Percentiles rank a stretch among this genome's conserved stretches.
phyloP scores from a whole-genome alignment of 2,113 vertebrate species.

The Chaetops frenatus region DNA sequence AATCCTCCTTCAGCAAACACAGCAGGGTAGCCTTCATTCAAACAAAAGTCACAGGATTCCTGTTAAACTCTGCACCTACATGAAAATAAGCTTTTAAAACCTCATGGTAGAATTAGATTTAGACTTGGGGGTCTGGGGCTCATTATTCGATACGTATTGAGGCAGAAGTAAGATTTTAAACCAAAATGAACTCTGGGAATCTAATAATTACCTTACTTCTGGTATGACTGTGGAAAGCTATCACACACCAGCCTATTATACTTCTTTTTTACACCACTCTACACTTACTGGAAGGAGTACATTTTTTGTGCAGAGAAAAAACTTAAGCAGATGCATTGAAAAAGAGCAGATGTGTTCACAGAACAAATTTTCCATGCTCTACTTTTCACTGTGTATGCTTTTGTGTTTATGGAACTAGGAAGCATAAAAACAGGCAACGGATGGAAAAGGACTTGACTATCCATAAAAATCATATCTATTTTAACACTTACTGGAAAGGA shows the following conservation, averaged over 20 bases:
- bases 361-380: slow-evolving; percentile 26
- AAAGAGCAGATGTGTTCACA: slow-evolving; percentile 26
- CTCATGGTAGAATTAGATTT: slow-evolving; percentile 50
- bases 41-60: slow-evolving; percentile 24
- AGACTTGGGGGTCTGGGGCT: not conserved
- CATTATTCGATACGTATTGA: slow-evolving; percentile 59
- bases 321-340: slow-evolving; percentile 9
- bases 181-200: slow-evolving; percentile 48
- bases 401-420: not conserved
- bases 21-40: slow-evolving; percentile 15
- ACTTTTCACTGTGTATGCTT: not conserved
- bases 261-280: not conserved
- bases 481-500: not conserved
- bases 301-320: slow-evolving; percentile 9
- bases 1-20: slow-evolving; percentile 30
- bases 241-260: not conserved
- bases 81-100: slow-evolving; percentile 48
- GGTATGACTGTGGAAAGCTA: not conserved
- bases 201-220: slow-evolving; percentile 54
- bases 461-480: not conserved
- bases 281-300: slow-evolving; percentile 6
- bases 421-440: not conserved
- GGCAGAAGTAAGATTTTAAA: slow-evolving; percentile 60
- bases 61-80: slow-evolving; percentile 30
- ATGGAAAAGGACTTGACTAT: not conserved